Percentiles rank a stretch among this genome's conserved stretches.
These are phyloP conservation scores for Callinectes sapidus DNA, from an alignment of 2,888 invertebrate species.

Conservation along the genomic window DNA sequence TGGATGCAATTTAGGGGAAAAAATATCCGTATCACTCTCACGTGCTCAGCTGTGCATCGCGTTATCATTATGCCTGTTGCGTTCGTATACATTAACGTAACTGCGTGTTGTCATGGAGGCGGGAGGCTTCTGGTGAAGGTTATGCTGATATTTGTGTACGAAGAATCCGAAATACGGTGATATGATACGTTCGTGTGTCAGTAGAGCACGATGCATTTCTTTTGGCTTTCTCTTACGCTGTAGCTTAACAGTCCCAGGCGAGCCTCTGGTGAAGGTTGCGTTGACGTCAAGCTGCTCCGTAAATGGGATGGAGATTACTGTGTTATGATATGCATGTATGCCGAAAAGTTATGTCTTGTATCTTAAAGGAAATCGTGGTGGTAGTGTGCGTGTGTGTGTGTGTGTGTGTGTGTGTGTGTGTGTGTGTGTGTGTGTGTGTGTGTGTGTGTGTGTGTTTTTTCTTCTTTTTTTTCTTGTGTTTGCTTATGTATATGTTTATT, in stretches of 20 bases:
- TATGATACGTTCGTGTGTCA: background rate
- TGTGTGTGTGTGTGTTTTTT: background rate
- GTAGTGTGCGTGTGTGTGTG: background rate
- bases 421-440: slow-evolving; percentile 5
- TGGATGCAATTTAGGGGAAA: background rate
- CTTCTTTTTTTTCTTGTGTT: background rate
- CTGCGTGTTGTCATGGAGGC: background rate
- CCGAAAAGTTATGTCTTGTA: background rate
- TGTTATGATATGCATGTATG: background rate
- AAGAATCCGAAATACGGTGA: background rate
- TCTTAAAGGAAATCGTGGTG: background rate
- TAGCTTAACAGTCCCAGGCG: too few species aligned
- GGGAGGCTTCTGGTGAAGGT: background rate
- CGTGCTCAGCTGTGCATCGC: background rate
- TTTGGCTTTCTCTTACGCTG: too few species aligned
- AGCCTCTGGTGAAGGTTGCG: too few species aligned
- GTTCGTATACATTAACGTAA: background rate
- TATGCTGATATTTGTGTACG: background rate
- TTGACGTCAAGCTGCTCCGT: too few species aligned
- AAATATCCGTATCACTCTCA: background rate
- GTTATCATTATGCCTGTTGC: background rate
- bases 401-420: background rate
- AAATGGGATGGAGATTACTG: background rate
- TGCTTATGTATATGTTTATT: too few species aligned
- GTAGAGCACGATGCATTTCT: too few species aligned